Conservation (phyloP, 2,888 invertebrate genomes). For the Caenorhabditis drosophilae region DNA sequence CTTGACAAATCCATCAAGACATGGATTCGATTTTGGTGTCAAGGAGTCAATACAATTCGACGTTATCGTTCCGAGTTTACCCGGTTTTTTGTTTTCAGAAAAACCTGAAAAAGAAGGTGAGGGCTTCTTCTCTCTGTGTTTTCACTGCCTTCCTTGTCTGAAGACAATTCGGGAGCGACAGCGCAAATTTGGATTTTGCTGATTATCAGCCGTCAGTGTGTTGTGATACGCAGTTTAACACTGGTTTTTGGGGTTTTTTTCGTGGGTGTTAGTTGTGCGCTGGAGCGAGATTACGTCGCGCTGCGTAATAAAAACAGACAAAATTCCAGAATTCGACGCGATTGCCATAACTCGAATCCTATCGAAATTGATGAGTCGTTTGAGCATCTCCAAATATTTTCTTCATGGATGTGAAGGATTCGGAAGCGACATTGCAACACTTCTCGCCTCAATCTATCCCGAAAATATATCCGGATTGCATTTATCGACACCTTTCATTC, state of each 20-base stretch:
- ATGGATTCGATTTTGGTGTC: constrained; percentile 59
- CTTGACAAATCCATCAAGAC: constrained; percentile 53
- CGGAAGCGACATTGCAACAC: constrained; percentile 47
- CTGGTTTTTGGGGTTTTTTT: too few relatives aligned
- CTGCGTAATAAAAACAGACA: too few relatives aligned
- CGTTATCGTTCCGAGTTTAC: constrained; percentile 56
- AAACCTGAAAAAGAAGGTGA: constrained; percentile 33
- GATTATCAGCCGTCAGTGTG: too few relatives aligned
- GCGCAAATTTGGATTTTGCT: too few relatives aligned
- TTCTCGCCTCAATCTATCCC: constrained; percentile 37
- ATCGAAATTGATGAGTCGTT: constrained; percentile 46
- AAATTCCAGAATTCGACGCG: too few relatives aligned
- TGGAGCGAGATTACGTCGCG: too few relatives aligned
- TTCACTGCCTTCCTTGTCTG: too few relatives aligned
- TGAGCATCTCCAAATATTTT: constrained; percentile 42
- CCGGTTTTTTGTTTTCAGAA: constrained; percentile 55
- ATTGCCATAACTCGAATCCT: constrained; percentile 42
- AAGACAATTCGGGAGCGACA: too few relatives aligned
- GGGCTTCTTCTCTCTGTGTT: too few relatives aligned
- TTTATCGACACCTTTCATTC: constrained; percentile 46
- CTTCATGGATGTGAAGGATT: constrained; percentile 51
- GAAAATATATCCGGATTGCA: constrained; percentile 44
- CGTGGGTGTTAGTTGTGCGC: too few relatives aligned
- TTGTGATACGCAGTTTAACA: too few relatives aligned
- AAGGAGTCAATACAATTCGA: constrained; percentile 50